Evolutionary conservation across 2,797 vertebrate species (phyloP).

Genomic region (Carcharodon carcharias): DNA sequence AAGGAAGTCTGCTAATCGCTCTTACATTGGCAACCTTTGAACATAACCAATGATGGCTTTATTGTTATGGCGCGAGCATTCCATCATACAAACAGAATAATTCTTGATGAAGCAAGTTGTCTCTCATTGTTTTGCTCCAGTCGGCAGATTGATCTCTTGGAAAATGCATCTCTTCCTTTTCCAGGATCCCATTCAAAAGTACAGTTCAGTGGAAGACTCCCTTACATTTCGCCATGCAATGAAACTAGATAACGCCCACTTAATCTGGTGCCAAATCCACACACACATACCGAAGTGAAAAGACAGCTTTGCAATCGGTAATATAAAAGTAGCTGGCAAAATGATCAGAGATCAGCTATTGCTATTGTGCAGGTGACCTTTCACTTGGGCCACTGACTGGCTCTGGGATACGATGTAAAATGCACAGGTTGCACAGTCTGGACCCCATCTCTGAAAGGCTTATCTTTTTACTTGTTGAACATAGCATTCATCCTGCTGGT

Average conservation of each 20-base stretch:
- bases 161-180: not conserved
- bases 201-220: not conserved
- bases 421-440: not conserved
- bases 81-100: not conserved
- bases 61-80: slow-evolving; percentile 8
- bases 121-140: not conserved
- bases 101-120: not conserved
- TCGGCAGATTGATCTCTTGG: not conserved
- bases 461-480: not conserved
- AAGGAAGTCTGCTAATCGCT: not conserved
- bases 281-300: not conserved
- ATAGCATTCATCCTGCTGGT: not conserved
- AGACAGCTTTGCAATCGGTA: not conserved
- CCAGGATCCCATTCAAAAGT: not conserved
- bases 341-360: not conserved
- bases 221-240: not conserved
- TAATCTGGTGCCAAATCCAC: not conserved
- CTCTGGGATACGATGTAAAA: not conserved
- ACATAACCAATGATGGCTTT: not conserved
- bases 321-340: not conserved
- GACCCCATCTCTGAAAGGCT: not conserved
- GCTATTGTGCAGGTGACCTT: not conserved
- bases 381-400: not conserved
- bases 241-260: not conserved
- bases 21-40: not conserved